A percentile compares a stretch with the other conserved stretches of the same genome.
These are phyloP conservation scores for Anarrhichthys ocellatus DNA, from an alignment of 2,113 vertebrate species.

Conservation along the genomic window DNA sequence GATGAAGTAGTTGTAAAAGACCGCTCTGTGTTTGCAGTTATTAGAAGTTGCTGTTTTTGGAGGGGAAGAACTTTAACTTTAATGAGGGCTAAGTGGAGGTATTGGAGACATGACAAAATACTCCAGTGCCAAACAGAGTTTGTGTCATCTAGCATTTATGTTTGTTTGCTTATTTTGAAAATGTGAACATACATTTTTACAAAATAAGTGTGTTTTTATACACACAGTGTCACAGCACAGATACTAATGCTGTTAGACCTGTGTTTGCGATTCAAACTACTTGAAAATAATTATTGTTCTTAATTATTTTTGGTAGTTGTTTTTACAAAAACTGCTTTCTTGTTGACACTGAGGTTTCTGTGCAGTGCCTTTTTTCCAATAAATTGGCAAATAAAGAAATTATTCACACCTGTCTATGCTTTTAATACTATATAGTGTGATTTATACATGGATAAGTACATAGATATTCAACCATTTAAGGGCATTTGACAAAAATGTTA, in stretches of 20 bases:
- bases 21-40: conserved; percentile 22
- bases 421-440: background rate
- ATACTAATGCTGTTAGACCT: background rate
- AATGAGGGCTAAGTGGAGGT: background rate
- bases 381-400: conserved; percentile 10
- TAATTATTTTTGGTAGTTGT: background rate
- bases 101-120: conserved; percentile 22
- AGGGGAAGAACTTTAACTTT: background rate
- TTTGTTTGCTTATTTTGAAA: conserved; percentile 18
- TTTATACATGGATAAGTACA: background rate
- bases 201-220: background rate
- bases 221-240: background rate
- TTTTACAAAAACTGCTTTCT: conserved; percentile 7
- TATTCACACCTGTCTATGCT: background rate
- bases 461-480: background rate
- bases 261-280: conserved; percentile 4
- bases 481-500: background rate
- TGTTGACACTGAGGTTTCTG: conserved; percentile 19
- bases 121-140: background rate
- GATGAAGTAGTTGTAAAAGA: conserved; percentile 3
- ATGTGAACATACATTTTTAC: conserved; percentile 9
- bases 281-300: background rate
- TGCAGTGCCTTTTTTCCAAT: background rate
- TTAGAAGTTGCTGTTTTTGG: conserved; percentile 26
- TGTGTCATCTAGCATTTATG: conserved; percentile 5